Evolutionary conservation across 2,113 vertebrate species (phyloP).

Genomic region (Chauna torquata): DNA sequence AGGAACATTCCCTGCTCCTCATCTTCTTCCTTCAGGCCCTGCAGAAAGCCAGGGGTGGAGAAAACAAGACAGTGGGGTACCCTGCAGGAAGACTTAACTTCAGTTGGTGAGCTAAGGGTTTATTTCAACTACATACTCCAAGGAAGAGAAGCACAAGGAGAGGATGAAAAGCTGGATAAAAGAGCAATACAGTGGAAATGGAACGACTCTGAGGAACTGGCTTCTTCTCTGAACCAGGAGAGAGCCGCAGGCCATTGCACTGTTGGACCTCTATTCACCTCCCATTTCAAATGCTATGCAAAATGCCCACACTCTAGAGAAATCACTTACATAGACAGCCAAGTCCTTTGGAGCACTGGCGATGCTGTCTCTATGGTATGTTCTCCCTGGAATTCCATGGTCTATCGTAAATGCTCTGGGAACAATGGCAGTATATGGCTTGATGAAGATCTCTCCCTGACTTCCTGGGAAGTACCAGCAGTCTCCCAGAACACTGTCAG

Average conservation of each 20-base stretch:
- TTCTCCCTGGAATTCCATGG: background rate
- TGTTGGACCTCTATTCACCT: background rate
- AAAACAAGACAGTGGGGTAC: background rate
- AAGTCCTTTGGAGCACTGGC: background rate
- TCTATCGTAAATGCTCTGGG: background rate
- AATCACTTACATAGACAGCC: background rate
- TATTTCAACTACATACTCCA: background rate
- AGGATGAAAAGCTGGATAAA: background rate
- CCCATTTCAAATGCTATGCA: background rate
- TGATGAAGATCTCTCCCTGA: background rate
- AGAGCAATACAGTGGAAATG: background rate
- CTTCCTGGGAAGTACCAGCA: background rate
- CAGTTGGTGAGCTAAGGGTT: background rate
- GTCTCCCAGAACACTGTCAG: background rate
- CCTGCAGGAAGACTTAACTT: background rate
- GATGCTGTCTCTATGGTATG: background rate
- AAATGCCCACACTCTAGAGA: background rate
- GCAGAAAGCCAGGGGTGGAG: background rate
- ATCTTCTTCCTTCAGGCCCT: constrained; percentile 52
- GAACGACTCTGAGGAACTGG: background rate
- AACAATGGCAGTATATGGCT: background rate
- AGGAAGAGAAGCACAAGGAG: background rate
- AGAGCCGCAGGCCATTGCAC: background rate
- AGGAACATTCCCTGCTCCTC: constrained; percentile 57
- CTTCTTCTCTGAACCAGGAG: background rate